A percentile compares a stretch with the other conserved stretches of the same genome.
These are phyloP conservation scores for Corvus cornix DNA, from an alignment of 2,113 vertebrate genomes.

Conservation along the genomic window DNA sequence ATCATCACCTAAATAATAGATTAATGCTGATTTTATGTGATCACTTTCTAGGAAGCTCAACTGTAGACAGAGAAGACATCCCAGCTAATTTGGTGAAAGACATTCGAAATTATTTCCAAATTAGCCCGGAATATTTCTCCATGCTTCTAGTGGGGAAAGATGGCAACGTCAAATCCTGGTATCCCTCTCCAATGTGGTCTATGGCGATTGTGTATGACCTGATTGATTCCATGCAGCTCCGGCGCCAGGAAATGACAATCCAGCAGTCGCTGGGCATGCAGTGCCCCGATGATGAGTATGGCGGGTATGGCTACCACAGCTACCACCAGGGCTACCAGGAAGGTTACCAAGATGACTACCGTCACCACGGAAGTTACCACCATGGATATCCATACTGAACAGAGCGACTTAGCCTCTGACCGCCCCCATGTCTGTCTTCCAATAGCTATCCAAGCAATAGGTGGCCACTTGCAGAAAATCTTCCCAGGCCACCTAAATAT, in stretches of 20 bases:
- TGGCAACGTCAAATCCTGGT: conserved; percentile 98
- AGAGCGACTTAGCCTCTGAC: conserved; percentile 19
- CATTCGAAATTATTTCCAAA: conserved; percentile 97
- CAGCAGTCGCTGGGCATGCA: conserved; percentile 97
- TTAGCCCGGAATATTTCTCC: conserved; percentile 96
- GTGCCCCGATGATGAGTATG: conserved; percentile 95
- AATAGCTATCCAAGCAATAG: conserved; percentile 46
- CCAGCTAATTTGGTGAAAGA: conserved; percentile 89
- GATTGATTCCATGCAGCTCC: conserved; percentile 98
- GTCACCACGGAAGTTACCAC: conserved; percentile 81
- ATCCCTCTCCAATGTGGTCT: conserved; percentile 98
- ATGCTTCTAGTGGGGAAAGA: conserved; percentile 99
- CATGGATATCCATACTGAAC: conserved; percentile 91
- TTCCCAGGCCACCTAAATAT: conserved; percentile 11
- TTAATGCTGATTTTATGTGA: not conserved
- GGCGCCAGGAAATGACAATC: conserved; percentile 98
- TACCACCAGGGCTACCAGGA: conserved; percentile 92
- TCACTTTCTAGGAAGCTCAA: conserved; percentile 83
- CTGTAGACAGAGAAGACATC: conserved; percentile 92
- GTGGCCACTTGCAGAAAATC: conserved; percentile 24
- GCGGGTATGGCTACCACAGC: conserved; percentile 93
- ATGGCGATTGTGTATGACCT: conserved; percentile 98
- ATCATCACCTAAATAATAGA: not conserved
- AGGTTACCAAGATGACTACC: conserved; percentile 91
- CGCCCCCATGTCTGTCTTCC: not conserved